Evolutionary conservation across 2,888 invertebrate genomes (phyloP).

Genomic region (Julus scanicus): DNA sequence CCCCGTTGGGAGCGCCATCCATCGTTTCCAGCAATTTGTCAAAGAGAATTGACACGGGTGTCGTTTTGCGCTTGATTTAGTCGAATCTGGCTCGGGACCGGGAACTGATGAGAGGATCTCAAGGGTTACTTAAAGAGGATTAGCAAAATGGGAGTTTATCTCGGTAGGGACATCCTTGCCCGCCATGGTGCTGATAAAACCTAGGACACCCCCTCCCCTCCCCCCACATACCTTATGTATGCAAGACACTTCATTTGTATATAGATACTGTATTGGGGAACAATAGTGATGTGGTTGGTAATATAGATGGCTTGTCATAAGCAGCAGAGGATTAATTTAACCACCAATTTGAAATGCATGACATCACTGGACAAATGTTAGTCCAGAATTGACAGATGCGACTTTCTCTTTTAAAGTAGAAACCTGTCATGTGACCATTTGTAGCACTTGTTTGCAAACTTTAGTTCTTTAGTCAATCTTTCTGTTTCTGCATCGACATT

Average conservation of each 20-base stretch:
- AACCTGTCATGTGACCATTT: too few relatives aligned
- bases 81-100: not conserved
- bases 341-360: not conserved
- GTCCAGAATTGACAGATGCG: too few relatives aligned
- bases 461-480: too few relatives aligned
- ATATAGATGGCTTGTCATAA: not conserved
- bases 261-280: not conserved
- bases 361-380: not conserved
- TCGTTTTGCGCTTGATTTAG: conserved; percentile 20
- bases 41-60: not conserved
- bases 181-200: conserved; percentile 18
- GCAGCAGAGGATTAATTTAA: not conserved
- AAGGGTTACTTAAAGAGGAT: conserved; percentile 26
- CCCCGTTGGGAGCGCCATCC: not conserved
- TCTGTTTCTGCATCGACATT: not conserved
- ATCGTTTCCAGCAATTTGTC: conserved; percentile 17
- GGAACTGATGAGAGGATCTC: not conserved
- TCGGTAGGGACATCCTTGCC: conserved; percentile 14
- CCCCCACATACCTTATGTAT: not conserved
- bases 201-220: not conserved
- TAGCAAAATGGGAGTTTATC: not conserved
- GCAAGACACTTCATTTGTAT: not conserved
- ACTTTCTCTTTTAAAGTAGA: too few relatives aligned
- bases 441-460: too few relatives aligned
- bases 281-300: not conserved